Evolutionary conservation across 2,113 vertebrate species (phyloP).

Genomic region (Stictonetta naevosa): DNA sequence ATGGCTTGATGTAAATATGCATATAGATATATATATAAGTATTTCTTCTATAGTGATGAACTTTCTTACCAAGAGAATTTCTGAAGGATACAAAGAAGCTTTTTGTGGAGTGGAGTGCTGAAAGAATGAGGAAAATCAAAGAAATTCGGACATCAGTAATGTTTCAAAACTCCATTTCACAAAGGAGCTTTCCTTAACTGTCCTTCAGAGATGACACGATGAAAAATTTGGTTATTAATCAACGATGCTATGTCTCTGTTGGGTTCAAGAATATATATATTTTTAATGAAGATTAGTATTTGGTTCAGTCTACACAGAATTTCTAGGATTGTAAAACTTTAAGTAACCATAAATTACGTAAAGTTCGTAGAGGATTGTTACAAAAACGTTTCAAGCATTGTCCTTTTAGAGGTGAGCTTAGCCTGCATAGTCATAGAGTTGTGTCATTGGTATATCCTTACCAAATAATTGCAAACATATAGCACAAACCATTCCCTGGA

Average conservation of each 20-base stretch:
- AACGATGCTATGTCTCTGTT: slow-evolving; percentile 8
- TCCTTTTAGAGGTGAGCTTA: slow-evolving; percentile 65
- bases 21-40: background rate
- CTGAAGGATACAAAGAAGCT: background rate
- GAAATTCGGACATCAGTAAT: slow-evolving; percentile 9
- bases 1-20: background rate
- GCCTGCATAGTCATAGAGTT: slow-evolving; percentile 43
- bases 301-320: slow-evolving; percentile 40
- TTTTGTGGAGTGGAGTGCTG: background rate
- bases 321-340: slow-evolving; percentile 41
- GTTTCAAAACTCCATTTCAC: slow-evolving; percentile 44
- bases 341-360: slow-evolving; percentile 28
- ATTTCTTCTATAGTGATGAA: background rate
- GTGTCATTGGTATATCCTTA: slow-evolving; percentile 68
- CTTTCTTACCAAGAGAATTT: background rate
- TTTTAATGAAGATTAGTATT: slow-evolving; percentile 3
- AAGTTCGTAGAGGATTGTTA: background rate
- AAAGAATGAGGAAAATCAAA: background rate
- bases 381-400: slow-evolving; percentile 28
- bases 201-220: slow-evolving; percentile 29
- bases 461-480: slow-evolving; percentile 36
- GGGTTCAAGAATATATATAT: background rate
- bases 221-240: slow-evolving; percentile 43
- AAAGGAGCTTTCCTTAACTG: slow-evolving; percentile 34
- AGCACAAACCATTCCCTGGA: slow-evolving; percentile 35